Evolutionary conservation across 2,888 invertebrate genomes (phyloP).

Genomic region (Encarsia formosa): DNA sequence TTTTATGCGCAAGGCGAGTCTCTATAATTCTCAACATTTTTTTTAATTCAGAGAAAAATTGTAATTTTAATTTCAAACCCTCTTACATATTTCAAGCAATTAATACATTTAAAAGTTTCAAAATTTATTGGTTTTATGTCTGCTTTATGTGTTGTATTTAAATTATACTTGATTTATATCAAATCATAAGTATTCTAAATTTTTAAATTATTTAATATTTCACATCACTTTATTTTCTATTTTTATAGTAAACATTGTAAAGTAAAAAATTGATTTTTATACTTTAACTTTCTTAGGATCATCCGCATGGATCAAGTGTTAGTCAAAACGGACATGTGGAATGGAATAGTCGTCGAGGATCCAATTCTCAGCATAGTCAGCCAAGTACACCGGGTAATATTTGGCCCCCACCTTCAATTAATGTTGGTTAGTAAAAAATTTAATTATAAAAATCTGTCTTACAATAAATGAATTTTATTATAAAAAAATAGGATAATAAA

Average conservation of each 20-base stretch:
- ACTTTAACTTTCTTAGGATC: constrained; percentile 36
- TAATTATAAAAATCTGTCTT: not conserved
- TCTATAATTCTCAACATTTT: not conserved
- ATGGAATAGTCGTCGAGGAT: constrained; percentile 41
- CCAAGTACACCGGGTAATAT: constrained; percentile 41
- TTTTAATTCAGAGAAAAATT: too few species aligned
- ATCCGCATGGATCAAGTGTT: constrained; percentile 28
- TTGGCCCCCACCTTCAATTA: constrained; percentile 38
- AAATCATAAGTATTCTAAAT: too few species aligned
- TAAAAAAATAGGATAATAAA: constrained; percentile 6
- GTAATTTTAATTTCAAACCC: too few species aligned
- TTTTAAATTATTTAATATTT: too few species aligned
- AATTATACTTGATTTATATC: too few species aligned
- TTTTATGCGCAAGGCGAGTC: constrained; percentile 58
- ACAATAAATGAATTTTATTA: constrained; percentile 8
- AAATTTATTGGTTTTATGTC: too few species aligned
- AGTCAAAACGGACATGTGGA: constrained; percentile 40
- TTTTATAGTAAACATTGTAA: too few species aligned
- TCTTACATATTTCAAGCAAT: too few species aligned
- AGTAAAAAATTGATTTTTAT: too few species aligned
- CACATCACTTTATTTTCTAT: too few species aligned
- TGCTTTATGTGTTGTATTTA: too few species aligned
- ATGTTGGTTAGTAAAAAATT: constrained; percentile 30
- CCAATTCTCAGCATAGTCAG: constrained; percentile 43
- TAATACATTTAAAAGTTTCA: too few species aligned